phyloP scores from a whole-genome alignment of 2,888 invertebrate genomes.

The Eupeodes luniger region DNA sequence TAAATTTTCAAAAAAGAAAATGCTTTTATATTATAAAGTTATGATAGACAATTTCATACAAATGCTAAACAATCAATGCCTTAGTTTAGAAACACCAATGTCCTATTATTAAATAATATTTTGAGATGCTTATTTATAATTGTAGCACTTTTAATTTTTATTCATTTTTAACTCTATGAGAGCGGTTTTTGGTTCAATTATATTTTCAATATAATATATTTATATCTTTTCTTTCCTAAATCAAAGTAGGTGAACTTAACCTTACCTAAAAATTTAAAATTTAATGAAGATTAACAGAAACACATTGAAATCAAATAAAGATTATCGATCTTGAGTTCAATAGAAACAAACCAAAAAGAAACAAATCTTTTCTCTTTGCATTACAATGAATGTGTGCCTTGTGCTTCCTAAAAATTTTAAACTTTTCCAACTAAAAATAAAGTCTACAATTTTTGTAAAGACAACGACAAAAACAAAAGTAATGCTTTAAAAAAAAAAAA shows the following conservation, averaged over 20 bases:
- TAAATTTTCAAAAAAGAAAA: no score
- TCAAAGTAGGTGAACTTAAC: background rate
- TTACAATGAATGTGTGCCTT: background rate
- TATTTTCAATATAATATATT: constrained; percentile 58
- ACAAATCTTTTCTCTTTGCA: background rate
- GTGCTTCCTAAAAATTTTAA: background rate
- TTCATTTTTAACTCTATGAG: constrained; percentile 45
- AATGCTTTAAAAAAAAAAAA: background rate
- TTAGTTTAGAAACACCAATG: background rate
- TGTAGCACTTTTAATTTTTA: background rate
- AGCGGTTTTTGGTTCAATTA: constrained; percentile 66
- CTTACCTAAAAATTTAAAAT: constrained; percentile 1
- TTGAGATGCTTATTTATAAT: no score
- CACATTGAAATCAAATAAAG: constrained; percentile 34
- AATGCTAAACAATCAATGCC: background rate
- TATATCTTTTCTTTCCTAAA: background rate
- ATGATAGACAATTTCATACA: no score
- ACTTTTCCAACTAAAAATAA: background rate
- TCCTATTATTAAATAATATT: background rate
- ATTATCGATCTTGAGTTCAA: constrained; percentile 19
- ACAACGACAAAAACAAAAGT: background rate
- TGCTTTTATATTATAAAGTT: no score
- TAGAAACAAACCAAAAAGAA: background rate
- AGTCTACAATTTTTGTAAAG: background rate
- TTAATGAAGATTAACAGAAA: constrained; percentile 15